phyloP scores from a whole-genome alignment of 1,140 invertebrate genomes.

The Pogonognathellus flavescens region DNA sequence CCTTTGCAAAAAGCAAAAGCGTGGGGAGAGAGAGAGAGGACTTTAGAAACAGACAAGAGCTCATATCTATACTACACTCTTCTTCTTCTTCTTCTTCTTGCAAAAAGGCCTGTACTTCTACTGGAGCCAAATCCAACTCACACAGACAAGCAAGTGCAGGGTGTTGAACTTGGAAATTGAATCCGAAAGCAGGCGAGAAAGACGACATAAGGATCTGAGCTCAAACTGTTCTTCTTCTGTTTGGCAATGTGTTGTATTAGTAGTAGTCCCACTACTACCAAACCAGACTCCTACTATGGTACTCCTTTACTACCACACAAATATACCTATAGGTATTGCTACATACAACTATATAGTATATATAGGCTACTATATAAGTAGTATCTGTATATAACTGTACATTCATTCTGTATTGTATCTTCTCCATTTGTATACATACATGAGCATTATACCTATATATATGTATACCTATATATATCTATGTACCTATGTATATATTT shows the following conservation, averaged over 20 bases:
- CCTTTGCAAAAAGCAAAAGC: constrained; percentile 4
- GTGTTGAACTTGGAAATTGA: constrained; percentile 36
- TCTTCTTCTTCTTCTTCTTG: too few relatives aligned
- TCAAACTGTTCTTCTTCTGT: constrained; percentile 1
- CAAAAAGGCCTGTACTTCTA: too few relatives aligned
- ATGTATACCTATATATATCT: too few relatives aligned
- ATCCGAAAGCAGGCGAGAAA: constrained; percentile 30
- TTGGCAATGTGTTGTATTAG: not conserved
- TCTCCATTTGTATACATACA: too few relatives aligned
- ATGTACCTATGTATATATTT: too few relatives aligned
- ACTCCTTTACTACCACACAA: not conserved
- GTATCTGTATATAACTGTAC: not conserved
- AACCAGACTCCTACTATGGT: not conserved
- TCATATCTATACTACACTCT: not conserved
- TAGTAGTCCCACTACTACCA: not conserved
- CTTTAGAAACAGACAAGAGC: constrained; percentile 6
- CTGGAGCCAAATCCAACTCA: too few relatives aligned
- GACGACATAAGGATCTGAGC: constrained; percentile 23
- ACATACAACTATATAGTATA: not conserved
- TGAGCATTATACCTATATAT: too few relatives aligned
- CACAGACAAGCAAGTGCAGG: not conserved
- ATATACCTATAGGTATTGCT: not conserved
- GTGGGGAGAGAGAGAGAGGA: constrained; percentile 7
- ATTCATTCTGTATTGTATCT: too few relatives aligned
- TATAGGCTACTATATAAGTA: not conserved